Percentiles rank a stretch among this genome's conserved stretches.
phyloP scores from a whole-genome alignment of 37 sponge, comb jelly and placozoan genomes.

The Mnemiopsis leidyi region DNA sequence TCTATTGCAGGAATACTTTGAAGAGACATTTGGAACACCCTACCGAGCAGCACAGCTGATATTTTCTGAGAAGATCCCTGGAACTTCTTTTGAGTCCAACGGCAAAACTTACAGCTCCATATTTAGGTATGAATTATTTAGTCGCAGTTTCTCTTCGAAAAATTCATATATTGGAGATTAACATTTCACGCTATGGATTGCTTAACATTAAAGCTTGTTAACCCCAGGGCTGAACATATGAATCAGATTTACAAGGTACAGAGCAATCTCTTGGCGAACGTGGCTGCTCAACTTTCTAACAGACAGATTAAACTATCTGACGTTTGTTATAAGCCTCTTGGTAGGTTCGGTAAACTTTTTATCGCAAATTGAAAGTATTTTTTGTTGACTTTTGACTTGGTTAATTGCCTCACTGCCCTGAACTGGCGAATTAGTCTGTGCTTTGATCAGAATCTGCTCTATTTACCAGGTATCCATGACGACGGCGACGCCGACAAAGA shows the following conservation, averaged over 20 bases:
- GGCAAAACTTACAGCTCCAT: conserved; percentile 4
- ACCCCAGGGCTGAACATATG: not conserved
- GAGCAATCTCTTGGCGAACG: not conserved
- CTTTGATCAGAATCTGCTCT: no score
- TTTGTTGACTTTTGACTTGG: no score
- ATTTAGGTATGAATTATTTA: not conserved
- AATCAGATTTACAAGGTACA: not conserved
- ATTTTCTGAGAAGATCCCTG: conserved; percentile 66
- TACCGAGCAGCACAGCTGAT: conserved; percentile 91
- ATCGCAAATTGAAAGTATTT: no score
- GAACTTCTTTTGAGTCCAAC: not conserved
- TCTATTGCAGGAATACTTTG: conserved; percentile 80
- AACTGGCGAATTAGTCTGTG: no score
- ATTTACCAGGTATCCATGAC: no score
- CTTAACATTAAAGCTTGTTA: not conserved
- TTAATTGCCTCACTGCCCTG: no score
- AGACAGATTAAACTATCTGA: conserved; percentile 76
- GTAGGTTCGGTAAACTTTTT: no score
- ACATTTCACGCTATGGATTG: no score
- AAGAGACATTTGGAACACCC: conserved; percentile 83
- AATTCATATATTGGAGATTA: no score
- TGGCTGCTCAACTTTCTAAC: not conserved
- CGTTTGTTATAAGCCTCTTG: conserved; percentile 84
- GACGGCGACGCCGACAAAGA: not conserved
- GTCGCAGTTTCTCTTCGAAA: no score